Evolutionary conservation across 2,888 invertebrate genomes (phyloP).

Genomic region (Calameuta idolon): DNA sequence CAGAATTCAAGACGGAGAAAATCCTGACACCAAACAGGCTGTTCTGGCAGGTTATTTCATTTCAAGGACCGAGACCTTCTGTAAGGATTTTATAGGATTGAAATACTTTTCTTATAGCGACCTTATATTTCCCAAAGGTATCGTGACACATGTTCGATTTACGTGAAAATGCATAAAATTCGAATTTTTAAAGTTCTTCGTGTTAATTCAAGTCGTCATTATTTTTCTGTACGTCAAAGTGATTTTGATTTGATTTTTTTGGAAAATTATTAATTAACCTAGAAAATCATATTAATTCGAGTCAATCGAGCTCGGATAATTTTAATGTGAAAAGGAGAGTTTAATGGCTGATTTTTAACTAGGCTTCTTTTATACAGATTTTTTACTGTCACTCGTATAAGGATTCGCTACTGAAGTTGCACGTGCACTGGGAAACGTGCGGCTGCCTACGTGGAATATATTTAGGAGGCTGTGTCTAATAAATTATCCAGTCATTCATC

Average conservation of each 20-base stretch:
- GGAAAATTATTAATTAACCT: constrained; percentile 38
- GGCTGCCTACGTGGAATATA: constrained; percentile 18
- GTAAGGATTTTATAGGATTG: neutral
- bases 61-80: neutral
- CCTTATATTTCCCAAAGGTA: neutral
- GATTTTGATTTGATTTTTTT: constrained; percentile 30
- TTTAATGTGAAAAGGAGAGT: neutral
- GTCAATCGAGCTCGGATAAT: too few species aligned
- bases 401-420: neutral
- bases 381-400: neutral
- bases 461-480: constrained; percentile 18
- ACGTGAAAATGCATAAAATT: neutral
- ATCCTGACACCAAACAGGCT: neutral
- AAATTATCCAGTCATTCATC: constrained; percentile 21
- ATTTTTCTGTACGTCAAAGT: constrained; percentile 6
- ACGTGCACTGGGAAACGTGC: neutral
- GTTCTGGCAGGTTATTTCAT: constrained; percentile 6
- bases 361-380: neutral
- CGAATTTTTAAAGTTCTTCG: neutral
- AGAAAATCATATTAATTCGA: too few species aligned
- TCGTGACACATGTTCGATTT: neutral
- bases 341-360: neutral
- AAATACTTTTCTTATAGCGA: neutral
- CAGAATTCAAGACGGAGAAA: neutral
- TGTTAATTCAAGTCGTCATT: neutral